These are phyloP conservation scores for Drosophila falleni DNA, from an alignment of 2,888 invertebrate genomes.

Conservation along the genomic window DNA sequence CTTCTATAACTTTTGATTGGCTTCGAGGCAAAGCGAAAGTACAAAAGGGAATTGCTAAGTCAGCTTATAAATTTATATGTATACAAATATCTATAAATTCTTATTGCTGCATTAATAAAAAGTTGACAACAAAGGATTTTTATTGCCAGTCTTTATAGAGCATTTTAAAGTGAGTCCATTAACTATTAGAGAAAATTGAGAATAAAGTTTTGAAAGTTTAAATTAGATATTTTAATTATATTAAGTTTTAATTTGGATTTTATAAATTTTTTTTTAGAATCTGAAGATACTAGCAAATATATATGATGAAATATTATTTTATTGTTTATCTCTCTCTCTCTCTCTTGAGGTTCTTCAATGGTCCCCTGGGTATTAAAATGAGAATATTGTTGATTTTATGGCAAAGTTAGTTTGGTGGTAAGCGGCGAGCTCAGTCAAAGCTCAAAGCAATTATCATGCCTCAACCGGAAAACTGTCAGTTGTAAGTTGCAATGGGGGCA, in stretches of 20 bases:
- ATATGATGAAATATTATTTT: background rate
- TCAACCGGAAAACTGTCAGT: constrained; percentile 41
- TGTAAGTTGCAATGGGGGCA: constrained; percentile 30
- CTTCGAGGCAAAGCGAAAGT: constrained; percentile 19
- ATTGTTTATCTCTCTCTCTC: constrained; percentile 9
- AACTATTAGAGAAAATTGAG: background rate
- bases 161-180: background rate
- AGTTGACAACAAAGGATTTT: constrained; percentile 11
- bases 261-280: background rate
- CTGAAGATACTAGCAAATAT: background rate
- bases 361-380: background rate
- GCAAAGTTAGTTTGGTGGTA: constrained; percentile 32
- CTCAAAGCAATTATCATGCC: constrained; percentile 54
- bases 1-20: constrained; percentile 47
- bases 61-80: constrained; percentile 2
- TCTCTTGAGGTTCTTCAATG: background rate
- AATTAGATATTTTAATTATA: background rate
- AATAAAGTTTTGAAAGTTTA: background rate
- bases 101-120: background rate
- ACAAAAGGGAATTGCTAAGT: constrained; percentile 22
- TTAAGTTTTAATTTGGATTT: background rate
- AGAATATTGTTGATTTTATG: constrained; percentile 7
- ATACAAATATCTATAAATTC: background rate
- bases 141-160: background rate
- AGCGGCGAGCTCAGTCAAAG: constrained; percentile 12